Base-by-base conservation (phyloP, 1,140 invertebrate genomes). In the Penaeus indicus region DNA sequence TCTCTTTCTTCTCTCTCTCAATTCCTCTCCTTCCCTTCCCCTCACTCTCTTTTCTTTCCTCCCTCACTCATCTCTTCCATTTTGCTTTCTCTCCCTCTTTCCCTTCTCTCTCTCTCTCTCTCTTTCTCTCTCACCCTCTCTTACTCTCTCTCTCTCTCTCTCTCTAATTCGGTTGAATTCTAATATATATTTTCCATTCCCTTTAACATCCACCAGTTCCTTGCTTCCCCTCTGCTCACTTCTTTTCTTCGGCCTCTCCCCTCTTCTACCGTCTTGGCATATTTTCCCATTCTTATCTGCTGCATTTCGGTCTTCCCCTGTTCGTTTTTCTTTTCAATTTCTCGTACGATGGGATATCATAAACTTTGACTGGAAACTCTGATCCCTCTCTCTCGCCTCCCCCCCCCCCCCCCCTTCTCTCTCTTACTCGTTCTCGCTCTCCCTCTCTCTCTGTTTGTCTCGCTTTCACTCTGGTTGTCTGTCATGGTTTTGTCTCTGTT, bases 1-100 rank as follows among this genome's bases (percentile, higher is more conserved):
- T 54, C 54, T 54, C 54, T 54, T 11, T 54, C 54, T 54, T 1
- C 16, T 16, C 38, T 42, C 72, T 77, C 25, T 38, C 19, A 11
- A 21, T 38, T 38, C 62, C 79, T 81, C 79, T 81, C 79, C 60
- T 54, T 60, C 79, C 42, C 13, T 81, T 54, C 60, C 78, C 60
- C 78, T 81, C 79, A 19, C 79, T 81, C 42, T 60, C 79, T 81
- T 32, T 81, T 54, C 42, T 32, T 60, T 81, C 79, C 60, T n/a
- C 54, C 54, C 47, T 25, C 79, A 21, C 47, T 62, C 54, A 60
- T n/a, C 61, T 38, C 61, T 60, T 82, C 54, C 47, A 5, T 82
- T 7, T 82, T 38, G 21, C 80, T 82, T 25, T 82, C 27, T 61
- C 54, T 84, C 25, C 19, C 22, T 67, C 81, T 38, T 25, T 54